Conservation (phyloP, 2,888 invertebrate genomes). For the Agonum fuliginosum region DNA sequence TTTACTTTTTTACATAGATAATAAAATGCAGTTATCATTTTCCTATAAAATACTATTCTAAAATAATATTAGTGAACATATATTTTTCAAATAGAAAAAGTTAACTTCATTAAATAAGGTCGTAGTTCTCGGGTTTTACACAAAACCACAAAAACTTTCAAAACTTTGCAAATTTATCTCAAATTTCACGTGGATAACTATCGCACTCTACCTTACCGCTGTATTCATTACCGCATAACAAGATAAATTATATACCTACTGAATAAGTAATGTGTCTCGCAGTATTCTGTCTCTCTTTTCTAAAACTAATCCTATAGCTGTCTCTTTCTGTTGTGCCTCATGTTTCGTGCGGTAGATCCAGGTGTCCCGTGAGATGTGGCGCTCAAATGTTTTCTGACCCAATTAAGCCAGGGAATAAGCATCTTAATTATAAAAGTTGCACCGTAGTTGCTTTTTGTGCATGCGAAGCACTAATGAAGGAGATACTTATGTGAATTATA, state of each 20-base stretch:
- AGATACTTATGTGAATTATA: not conserved
- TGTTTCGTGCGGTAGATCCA: conserved; percentile 4
- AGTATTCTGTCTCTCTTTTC: not conserved
- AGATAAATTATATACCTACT: not conserved
- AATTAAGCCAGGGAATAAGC: conserved; percentile 29
- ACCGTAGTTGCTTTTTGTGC: not conserved
- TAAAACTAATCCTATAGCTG: not conserved
- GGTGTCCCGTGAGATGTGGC: conserved; percentile 19
- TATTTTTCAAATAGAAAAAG: no score
- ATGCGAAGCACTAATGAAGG: conserved; percentile 19
- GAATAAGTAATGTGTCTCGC: not conserved
- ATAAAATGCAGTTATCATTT: no score
- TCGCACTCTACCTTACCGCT: not conserved
- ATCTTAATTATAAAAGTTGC: conserved; percentile 40
- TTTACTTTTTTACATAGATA: no score
- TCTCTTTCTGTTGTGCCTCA: conserved; percentile 3
- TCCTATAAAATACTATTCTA: no score
- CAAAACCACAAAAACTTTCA: not conserved
- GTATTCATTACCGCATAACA: not conserved
- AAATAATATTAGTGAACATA: no score
- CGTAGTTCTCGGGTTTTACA: no score
- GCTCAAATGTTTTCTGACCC: conserved; percentile 25
- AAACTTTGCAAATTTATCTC: not conserved
- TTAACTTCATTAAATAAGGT: no score
- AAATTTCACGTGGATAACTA: not conserved